Conservation (phyloP, 2,888 invertebrate genomes). For the Leuctra nigra region DNA sequence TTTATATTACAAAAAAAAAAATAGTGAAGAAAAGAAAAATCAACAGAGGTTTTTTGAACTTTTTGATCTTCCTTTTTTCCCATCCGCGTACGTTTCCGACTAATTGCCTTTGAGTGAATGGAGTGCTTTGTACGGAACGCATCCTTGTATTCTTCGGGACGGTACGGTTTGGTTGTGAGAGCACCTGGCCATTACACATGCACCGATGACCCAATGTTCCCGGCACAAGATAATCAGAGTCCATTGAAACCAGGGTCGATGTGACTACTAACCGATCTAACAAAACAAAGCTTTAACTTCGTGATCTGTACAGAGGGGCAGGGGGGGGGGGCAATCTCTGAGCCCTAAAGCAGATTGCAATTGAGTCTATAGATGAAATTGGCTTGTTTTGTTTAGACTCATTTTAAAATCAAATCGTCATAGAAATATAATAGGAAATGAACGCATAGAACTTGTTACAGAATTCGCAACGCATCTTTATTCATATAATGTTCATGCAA, state of each 20-base stretch:
- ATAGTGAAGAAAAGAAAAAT: constrained; percentile 11
- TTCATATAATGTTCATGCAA: too few relatives aligned
- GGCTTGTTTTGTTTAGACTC: too few relatives aligned
- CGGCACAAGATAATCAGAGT: too few relatives aligned
- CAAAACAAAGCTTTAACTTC: constrained; percentile 5
- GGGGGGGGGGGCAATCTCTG: background rate
- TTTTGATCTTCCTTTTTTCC: constrained; percentile 22
- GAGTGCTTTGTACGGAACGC: constrained; percentile 5
- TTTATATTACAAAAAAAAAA: background rate
- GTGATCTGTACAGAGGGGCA: background rate
- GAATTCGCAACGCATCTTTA: too few relatives aligned
- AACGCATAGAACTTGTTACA: too few relatives aligned
- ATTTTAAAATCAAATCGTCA: too few relatives aligned
- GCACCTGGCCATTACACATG: constrained; percentile 18
- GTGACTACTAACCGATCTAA: background rate
- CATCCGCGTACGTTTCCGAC: constrained; percentile 23
- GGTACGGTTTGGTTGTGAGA: background rate
- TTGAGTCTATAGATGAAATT: too few relatives aligned
- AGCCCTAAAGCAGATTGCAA: too few relatives aligned
- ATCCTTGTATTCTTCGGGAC: constrained; percentile 11
- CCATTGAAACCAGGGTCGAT: background rate
- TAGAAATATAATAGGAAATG: too few relatives aligned
- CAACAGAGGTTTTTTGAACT: constrained; percentile 19
- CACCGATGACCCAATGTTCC: background rate
- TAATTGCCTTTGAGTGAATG: constrained; percentile 25